phyloP scores from a whole-genome alignment of 2,888 invertebrate genomes.

The Prenolepis imparis region DNA sequence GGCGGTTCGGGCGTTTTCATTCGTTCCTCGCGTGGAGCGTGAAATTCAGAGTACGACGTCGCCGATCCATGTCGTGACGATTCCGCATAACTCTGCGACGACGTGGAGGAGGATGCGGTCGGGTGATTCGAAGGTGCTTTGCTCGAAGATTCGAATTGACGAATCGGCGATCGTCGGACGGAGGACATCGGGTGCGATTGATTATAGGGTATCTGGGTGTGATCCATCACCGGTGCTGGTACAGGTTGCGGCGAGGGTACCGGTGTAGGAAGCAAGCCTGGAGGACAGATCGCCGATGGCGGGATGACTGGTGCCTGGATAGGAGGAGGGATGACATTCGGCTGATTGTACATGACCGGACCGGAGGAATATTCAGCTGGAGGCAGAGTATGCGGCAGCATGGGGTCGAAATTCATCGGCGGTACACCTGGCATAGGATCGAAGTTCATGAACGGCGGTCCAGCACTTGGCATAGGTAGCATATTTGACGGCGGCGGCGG shows the following conservation, averaged over 20 bases:
- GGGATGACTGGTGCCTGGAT: conserved; percentile 56
- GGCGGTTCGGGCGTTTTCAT: conserved; percentile 85
- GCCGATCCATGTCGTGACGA: conserved; percentile 39
- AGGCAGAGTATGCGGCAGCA: conserved; percentile 67
- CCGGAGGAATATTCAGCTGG: conserved; percentile 76
- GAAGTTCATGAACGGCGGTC: conserved; percentile 76
- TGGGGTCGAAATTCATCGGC: conserved; percentile 76
- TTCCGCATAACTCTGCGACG: conserved; percentile 67
- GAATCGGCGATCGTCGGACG: conserved; percentile 52
- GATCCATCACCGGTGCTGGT: conserved; percentile 70
- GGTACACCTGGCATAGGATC: conserved; percentile 67
- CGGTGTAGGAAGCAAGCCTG: conserved; percentile 65
- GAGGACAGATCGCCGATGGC: conserved; percentile 41
- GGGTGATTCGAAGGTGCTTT: conserved; percentile 52
- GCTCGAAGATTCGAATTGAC: conserved; percentile 58
- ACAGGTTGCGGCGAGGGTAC: conserved; percentile 75
- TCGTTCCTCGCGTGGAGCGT: conserved; percentile 76
- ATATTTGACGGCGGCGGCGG: conserved; percentile 56
- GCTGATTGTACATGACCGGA: conserved; percentile 80
- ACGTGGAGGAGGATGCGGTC: background rate
- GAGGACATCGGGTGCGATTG: conserved; percentile 54
- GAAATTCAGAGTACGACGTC: conserved; percentile 69
- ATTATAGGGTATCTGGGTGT: conserved; percentile 57
- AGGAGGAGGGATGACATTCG: conserved; percentile 62
- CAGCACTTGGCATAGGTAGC: conserved; percentile 52